phyloP scores from a whole-genome alignment of 1,140 invertebrate genomes.

The Xylocopa sonorina region DNA sequence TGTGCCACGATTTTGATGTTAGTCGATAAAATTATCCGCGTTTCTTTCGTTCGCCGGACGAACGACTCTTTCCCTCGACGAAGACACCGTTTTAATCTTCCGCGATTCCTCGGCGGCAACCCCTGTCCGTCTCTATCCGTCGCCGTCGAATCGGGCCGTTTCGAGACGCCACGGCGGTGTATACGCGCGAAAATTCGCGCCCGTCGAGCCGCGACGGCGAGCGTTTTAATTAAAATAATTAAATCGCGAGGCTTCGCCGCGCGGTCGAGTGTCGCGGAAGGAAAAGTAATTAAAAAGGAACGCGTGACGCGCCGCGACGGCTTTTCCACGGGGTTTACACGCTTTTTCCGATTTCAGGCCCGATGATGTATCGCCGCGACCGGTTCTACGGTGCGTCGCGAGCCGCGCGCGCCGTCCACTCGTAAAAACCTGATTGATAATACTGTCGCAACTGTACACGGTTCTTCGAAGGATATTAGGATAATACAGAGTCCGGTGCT shows the following conservation, averaged over 20 bases:
- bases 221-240: slow-evolving; percentile 54
- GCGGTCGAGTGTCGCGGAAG: slow-evolving; percentile 40
- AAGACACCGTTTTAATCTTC: background rate
- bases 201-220: background rate
- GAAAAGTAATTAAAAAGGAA: slow-evolving; percentile 52
- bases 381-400: background rate
- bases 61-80: background rate
- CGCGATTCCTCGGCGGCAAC: background rate
- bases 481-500: background rate
- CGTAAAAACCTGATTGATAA: slow-evolving; percentile 44
- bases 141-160: slow-evolving; percentile 1
- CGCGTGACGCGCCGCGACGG: slow-evolving; percentile 29
- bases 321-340: slow-evolving; percentile 30
- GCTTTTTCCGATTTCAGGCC: slow-evolving; percentile 33
- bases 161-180: background rate
- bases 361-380: slow-evolving; percentile 22
- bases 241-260: slow-evolving; percentile 35
- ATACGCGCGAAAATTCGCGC: background rate
- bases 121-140: background rate
- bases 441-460: slow-evolving; percentile 1
- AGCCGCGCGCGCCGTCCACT: slow-evolving; percentile 5
- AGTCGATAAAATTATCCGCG: slow-evolving; percentile 56
- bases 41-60: slow-evolving; percentile 22
- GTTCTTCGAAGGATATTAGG: slow-evolving; percentile 23
- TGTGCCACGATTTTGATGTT: slow-evolving; percentile 54